These are phyloP conservation scores for Drosophila busckii DNA, from an alignment of 1,140 invertebrate genomes.

Conservation along the genomic window DNA sequence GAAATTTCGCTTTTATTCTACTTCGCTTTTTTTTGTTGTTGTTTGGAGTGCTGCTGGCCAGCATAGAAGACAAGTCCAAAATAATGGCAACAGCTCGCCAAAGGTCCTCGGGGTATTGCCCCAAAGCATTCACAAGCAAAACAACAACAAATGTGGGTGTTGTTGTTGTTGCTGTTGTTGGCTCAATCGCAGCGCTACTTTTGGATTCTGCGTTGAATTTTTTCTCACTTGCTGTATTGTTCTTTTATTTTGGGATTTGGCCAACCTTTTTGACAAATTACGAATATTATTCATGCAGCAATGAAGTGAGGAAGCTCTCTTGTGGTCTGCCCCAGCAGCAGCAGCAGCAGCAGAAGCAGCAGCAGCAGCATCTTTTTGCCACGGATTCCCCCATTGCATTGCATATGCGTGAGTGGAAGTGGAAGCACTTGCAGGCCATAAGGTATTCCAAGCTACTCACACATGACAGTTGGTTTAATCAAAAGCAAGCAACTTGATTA, in stretches of 20 bases:
- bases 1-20: constrained; percentile 71
- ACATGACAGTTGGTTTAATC: no score
- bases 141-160: constrained; percentile 20
- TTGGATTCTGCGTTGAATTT: constrained; percentile 48
- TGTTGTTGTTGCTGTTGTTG: constrained; percentile 17
- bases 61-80: constrained; percentile 50
- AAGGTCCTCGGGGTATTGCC: constrained; percentile 60
- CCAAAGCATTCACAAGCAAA: constrained; percentile 12
- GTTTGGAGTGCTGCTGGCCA: constrained; percentile 44
- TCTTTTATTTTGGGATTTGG: constrained; percentile 74
- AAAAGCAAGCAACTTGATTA: no score
- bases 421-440: no score
- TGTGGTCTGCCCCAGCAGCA: constrained; percentile 16
- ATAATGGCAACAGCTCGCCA: constrained; percentile 75
- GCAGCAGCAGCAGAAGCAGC: neutral
- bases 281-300: constrained; percentile 77
- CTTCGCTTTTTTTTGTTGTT: neutral
- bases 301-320: constrained; percentile 66
- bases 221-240: constrained; percentile 17
- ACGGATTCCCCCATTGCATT: no score
- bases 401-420: no score
- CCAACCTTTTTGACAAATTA: constrained; percentile 77
- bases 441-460: no score
- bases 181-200: constrained; percentile 66
- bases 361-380: constrained; percentile 10